Evolutionary conservation across 92 coral and sea anemone species (phyloP).

Genomic region (Virgularia gustaviana): DNA sequence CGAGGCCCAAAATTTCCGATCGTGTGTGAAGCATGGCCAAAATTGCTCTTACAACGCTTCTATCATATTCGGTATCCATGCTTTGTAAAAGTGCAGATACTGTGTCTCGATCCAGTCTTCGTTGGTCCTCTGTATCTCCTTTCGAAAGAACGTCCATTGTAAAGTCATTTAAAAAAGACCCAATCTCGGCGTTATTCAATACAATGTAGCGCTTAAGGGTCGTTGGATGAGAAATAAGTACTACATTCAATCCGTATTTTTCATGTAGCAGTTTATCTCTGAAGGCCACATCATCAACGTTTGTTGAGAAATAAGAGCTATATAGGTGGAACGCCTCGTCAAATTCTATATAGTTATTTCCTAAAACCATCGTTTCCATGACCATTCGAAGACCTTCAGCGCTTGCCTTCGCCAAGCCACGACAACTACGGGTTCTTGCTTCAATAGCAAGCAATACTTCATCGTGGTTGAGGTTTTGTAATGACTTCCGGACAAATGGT

Average conservation of each 20-base stretch:
- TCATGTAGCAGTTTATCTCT: conserved; percentile 61
- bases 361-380: conserved; percentile 41
- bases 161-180: neutral
- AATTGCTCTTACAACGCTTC: conserved; percentile 44
- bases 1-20: conserved; percentile 34
- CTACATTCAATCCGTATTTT: conserved; percentile 50
- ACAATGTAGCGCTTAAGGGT: neutral
- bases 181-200: neutral
- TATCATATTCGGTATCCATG: conserved; percentile 54
- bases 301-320: conserved; percentile 48
- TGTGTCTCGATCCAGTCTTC: neutral
- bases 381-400: conserved; percentile 24
- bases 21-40: conserved; percentile 32
- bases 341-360: conserved; percentile 13
- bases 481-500: no score
- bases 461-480: no score
- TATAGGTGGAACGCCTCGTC: conserved; percentile 55
- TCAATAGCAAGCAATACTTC: no score
- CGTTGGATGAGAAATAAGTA: neutral
- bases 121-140: neutral
- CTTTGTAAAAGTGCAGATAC: conserved; percentile 18
- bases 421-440: no score
- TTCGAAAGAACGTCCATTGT: neutral
- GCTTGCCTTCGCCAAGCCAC: no score
- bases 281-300: conserved; percentile 52